Evolutionary conservation across 2,113 vertebrate genomes (phyloP).

Genomic region (Rallus limicola): DNA sequence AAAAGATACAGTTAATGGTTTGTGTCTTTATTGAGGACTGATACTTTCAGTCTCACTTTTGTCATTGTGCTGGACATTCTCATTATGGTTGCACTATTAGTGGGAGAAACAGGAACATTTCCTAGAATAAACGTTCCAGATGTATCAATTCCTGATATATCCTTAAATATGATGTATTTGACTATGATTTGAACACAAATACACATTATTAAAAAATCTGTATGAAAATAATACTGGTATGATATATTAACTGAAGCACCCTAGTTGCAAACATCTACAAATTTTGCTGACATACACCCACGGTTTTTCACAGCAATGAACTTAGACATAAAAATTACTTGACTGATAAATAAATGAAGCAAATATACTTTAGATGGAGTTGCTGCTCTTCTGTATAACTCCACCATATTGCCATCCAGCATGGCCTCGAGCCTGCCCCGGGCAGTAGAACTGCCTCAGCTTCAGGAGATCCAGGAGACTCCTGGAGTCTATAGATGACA

Average conservation of each 20-base stretch:
- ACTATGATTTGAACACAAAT: neutral
- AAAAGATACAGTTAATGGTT: neutral
- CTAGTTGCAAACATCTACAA: neutral
- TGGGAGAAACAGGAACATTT: neutral
- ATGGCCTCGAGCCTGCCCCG: fast-evolving
- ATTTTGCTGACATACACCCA: neutral
- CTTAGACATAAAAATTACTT: neutral
- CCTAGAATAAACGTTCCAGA: neutral
- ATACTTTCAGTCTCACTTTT: neutral
- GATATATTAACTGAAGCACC: neutral
- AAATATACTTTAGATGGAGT: neutral
- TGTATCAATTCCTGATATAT: too few species aligned
- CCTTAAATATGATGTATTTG: neutral
- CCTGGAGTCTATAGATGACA: too few species aligned
- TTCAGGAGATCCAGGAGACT: too few species aligned
- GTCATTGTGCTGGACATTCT: neutral
- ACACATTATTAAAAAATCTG: neutral
- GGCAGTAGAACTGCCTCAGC: fast-evolving
- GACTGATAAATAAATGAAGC: neutral
- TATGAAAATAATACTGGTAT: neutral
- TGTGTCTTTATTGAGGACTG: neutral
- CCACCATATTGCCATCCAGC: neutral
- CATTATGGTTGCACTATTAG: neutral
- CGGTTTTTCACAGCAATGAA: neutral
- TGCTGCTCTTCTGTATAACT: neutral